These are phyloP conservation scores for Pterostichus niger DNA, from an alignment of 2,888 invertebrate genomes.

Conservation along the genomic window DNA sequence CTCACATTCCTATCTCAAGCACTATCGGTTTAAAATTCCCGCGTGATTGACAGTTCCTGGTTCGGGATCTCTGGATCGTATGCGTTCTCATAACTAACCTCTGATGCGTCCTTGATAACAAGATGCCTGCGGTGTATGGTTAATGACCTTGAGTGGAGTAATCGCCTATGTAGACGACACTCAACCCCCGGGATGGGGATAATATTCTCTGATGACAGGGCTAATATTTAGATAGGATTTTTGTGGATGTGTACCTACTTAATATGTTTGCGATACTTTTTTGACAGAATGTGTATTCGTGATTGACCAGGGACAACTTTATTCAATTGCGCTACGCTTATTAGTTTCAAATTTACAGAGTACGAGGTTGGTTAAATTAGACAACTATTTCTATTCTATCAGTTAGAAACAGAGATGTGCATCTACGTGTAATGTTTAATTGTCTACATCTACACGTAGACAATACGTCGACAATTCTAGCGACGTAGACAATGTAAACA, in stretches of 20 bases:
- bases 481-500: too few relatives aligned
- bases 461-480: too few relatives aligned
- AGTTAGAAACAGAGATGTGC: too few relatives aligned
- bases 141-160: conserved; percentile 29
- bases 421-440: too few relatives aligned
- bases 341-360: too few relatives aligned
- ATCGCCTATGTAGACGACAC: neutral
- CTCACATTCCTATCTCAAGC: conserved; percentile 56
- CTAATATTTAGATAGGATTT: conserved; percentile 54
- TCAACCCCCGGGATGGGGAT: neutral
- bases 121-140: conserved; percentile 3
- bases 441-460: too few relatives aligned
- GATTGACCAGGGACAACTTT: too few relatives aligned
- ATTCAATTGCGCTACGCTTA: too few relatives aligned
- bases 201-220: neutral
- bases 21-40: conserved; percentile 58
- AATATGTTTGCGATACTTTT: conserved; percentile 26
- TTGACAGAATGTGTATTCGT: neutral
- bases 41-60: conserved; percentile 58
- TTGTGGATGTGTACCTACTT: conserved; percentile 20
- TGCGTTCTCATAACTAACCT: conserved; percentile 23
- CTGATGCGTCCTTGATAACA: conserved; percentile 53
- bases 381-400: too few relatives aligned
- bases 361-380: too few relatives aligned
- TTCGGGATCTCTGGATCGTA: conserved; percentile 36